phyloP scores from a whole-genome alignment of 92 coral and sea anemone species.

The Siderastrea siderea region DNA sequence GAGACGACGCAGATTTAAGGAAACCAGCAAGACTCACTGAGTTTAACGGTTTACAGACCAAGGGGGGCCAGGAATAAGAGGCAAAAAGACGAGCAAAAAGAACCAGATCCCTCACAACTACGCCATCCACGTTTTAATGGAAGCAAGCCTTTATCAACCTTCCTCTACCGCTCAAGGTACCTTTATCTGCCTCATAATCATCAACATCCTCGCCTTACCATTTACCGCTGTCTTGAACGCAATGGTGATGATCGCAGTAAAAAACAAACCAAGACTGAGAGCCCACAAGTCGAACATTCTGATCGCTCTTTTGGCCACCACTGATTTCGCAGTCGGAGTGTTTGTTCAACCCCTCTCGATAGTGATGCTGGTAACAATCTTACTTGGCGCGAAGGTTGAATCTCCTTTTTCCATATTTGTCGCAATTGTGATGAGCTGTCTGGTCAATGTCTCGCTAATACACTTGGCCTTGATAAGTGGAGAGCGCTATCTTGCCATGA shows the following conservation, averaged over 20 bases:
- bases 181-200: not conserved
- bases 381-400: not conserved
- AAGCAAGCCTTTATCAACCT: not conserved
- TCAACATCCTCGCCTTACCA: constrained; percentile 2
- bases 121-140: too few relatives aligned
- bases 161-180: not conserved
- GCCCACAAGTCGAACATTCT: constrained; percentile 22
- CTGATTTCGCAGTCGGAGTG: constrained; percentile 45
- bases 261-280: constrained; percentile 15
- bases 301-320: constrained; percentile 28
- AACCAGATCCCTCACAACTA: too few relatives aligned
- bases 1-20: too few relatives aligned
- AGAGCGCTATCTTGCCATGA: constrained; percentile 23
- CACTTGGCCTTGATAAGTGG: constrained; percentile 28
- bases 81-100: too few relatives aligned
- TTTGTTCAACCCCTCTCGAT: constrained; percentile 35
- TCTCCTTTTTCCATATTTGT: not conserved
- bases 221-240: constrained; percentile 34
- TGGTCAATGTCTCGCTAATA: not conserved
- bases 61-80: too few relatives aligned
- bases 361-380: not conserved
- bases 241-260: constrained; percentile 46
- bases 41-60: too few relatives aligned
- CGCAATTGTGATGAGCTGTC: not conserved
- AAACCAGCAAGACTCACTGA: too few relatives aligned